A percentile compares a stretch with the other conserved stretches of the same genome.
Conservation (phyloP, 2,888 invertebrate genomes). For the Congeria kusceri region DNA sequence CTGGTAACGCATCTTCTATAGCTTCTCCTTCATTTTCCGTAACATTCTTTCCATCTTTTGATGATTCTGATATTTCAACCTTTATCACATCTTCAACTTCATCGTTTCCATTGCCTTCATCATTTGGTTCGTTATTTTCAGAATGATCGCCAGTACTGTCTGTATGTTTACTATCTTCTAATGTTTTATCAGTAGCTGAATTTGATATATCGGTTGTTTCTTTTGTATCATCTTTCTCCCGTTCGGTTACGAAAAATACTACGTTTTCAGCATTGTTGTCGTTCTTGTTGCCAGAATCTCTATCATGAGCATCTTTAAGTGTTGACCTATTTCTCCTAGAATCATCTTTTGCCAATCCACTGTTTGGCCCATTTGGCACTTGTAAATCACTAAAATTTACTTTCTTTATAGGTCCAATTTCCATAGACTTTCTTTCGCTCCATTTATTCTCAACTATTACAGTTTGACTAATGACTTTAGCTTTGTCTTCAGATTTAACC, state of each 20-base stretch:
- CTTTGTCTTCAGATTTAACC: conserved; percentile 1
- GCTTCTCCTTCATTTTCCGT: neutral
- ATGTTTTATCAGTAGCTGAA: conserved; percentile 6
- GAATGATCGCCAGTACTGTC: conserved; percentile 11
- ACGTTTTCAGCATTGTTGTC: conserved; percentile 34
- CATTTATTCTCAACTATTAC: conserved; percentile 28
- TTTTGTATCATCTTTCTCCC: conserved; percentile 11
- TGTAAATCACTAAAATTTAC: conserved; percentile 42
- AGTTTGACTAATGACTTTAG: conserved; percentile 33
- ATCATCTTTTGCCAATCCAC: conserved; percentile 5
- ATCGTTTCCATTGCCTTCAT: conserved; percentile 19
- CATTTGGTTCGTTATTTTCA: conserved; percentile 7
- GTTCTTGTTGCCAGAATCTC: conserved; percentile 1
- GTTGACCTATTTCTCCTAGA: neutral
- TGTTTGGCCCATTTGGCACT: conserved; percentile 17
- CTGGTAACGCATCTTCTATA: conserved; percentile 21
- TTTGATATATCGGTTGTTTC: neutral
- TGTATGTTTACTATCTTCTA: conserved; percentile 14
- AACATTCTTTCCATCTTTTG: conserved; percentile 17
- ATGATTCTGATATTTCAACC: conserved; percentile 47
- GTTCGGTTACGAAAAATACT: conserved; percentile 54
- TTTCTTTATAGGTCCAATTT: conserved; percentile 46
- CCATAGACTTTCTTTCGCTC: conserved; percentile 38
- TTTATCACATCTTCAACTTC: conserved; percentile 43
- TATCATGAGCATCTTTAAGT: neutral